Conservation (phyloP, 2,113 vertebrate genomes). For the Delphinapterus leucas region DNA sequence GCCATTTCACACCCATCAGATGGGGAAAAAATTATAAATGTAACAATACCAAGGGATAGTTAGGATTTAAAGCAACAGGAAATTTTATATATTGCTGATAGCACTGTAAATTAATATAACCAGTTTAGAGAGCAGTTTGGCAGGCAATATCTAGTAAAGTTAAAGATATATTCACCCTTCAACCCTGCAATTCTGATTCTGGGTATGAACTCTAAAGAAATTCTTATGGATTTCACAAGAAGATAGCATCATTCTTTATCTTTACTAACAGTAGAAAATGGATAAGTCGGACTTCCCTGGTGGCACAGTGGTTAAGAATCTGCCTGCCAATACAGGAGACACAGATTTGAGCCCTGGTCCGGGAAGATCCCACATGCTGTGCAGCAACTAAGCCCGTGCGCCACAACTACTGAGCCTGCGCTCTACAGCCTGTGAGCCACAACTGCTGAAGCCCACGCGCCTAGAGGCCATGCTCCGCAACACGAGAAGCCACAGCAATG, state of each 20-base stretch:
- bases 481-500: too few relatives aligned
- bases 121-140: conserved; percentile 26
- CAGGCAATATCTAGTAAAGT: not conserved
- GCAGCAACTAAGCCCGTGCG: too few relatives aligned
- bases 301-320: too few relatives aligned
- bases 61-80: not conserved
- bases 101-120: conserved; percentile 1
- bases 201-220: conserved; percentile 17
- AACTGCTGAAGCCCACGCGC: too few relatives aligned
- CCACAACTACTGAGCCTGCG: too few relatives aligned
- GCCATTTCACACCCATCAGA: not conserved
- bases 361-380: too few relatives aligned
- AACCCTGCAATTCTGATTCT: not conserved
- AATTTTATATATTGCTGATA: not conserved
- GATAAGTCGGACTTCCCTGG: too few relatives aligned
- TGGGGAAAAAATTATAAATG: not conserved
- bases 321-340: too few relatives aligned
- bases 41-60: not conserved
- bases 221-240: not conserved
- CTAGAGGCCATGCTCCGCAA: too few relatives aligned
- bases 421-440: too few relatives aligned
- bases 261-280: not conserved
- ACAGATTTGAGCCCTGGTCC: too few relatives aligned
- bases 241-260: not conserved
- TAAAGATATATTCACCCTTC: not conserved